Base-by-base conservation (phyloP, 2,888 invertebrate genomes). In the Tanypteryx hageni region DNA sequence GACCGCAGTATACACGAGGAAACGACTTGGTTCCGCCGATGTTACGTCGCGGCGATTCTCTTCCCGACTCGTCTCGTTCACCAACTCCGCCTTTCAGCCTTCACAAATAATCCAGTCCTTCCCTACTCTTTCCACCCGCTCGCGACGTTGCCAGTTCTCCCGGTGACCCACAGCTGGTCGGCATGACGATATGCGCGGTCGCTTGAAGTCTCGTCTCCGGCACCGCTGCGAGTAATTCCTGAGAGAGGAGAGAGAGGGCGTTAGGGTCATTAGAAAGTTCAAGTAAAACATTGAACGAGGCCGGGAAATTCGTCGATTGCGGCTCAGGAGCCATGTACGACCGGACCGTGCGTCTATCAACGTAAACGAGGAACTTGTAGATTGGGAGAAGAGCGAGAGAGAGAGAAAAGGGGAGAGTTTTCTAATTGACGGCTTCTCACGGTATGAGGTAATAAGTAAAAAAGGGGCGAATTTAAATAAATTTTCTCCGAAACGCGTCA, bases 131-230 rank as follows among this genome's bases (percentile, higher is more conserved):
- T 22, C 76, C 76, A 44, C 76, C 27, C 76, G 22, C 76, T 27
- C 18, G 76, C 76, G 76, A 27, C 76, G 76, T 76, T 76, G 76
- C 76, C 76, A 27, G 22, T 27, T 76, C 76, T 76, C 2, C 76
- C 2, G 1, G 76, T 76, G 76, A 76, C 76, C 76, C 76, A 76
- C 76, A 76, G 76, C 76, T 76, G 76, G 22, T 76, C 76, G 27
- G 76, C 76, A 76, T 76, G 27, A 22, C 76, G 22, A 76, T 76
- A 22, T n/a, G 44, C 68, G 64, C 16, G 76, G 76, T 27, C 76
- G 76, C 9, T 27, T 76, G 9, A 10, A 76, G 27, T 27, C 22
- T 44, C 22, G 76, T 10, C 22, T 22, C 76, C 76, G 76, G 11
- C 18, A 76, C 22, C 8, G 68, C 68, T 22, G 68, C n/a, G 22